Evolutionary conservation across 2,888 invertebrate genomes (phyloP).

Genomic region (Nemurella pictetii): DNA sequence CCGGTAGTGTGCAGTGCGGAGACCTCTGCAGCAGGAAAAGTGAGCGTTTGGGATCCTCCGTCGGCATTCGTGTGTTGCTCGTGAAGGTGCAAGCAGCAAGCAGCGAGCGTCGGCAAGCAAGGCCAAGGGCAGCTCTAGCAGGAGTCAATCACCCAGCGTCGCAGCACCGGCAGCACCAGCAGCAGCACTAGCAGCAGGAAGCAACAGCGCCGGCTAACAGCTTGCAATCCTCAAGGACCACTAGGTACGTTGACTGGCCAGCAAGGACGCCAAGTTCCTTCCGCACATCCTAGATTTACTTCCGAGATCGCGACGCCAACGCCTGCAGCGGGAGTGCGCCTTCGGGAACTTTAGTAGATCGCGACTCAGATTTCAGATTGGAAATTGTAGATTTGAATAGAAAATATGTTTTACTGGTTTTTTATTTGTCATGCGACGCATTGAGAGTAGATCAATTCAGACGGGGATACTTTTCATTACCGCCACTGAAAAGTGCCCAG

Average conservation of each 20-base stretch:
- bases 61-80: conserved; percentile 39
- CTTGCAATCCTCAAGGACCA: conserved; percentile 34
- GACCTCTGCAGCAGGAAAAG: conserved; percentile 38
- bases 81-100: conserved; percentile 37
- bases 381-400: too few species aligned
- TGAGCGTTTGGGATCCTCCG: conserved; percentile 36
- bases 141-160: conserved; percentile 27
- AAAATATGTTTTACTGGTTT: too few species aligned
- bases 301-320: too few species aligned
- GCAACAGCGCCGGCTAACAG: not conserved
- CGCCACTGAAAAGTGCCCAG: too few species aligned
- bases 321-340: too few species aligned
- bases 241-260: conserved; percentile 37
- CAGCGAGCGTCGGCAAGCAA: conserved; percentile 9
- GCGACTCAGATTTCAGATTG: too few species aligned
- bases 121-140: conserved; percentile 35
- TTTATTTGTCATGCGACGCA: too few species aligned
- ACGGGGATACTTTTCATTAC: too few species aligned
- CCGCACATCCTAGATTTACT: not conserved
- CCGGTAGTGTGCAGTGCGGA: conserved; percentile 26
- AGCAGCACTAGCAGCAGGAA: not conserved
- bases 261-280: conserved; percentile 35
- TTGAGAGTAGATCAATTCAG: too few species aligned
- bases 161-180: not conserved
- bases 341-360: too few species aligned